These are phyloP conservation scores for Amphilophus citrinellus DNA, from an alignment of 2,113 vertebrate species.

Conservation along the genomic window DNA sequence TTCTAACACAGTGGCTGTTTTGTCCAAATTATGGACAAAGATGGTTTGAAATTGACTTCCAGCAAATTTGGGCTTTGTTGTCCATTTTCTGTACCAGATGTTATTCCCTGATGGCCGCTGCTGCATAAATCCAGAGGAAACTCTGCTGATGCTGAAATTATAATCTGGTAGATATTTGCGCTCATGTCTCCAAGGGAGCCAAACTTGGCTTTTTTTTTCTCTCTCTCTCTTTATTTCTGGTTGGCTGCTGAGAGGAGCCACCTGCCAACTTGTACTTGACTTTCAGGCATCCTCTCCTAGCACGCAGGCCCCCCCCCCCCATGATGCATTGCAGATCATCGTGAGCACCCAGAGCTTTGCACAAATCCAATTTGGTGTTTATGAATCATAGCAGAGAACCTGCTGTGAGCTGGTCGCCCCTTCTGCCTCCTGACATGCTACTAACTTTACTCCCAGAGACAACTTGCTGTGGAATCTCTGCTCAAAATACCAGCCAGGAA, in stretches of 20 bases:
- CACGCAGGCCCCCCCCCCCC: conserved; percentile 32
- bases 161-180: neutral
- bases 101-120: neutral
- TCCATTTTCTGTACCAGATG: neutral
- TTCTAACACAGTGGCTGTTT: too few relatives aligned
- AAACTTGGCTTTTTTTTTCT: neutral
- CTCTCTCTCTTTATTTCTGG: conserved; percentile 18
- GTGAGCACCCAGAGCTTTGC: conserved; percentile 52
- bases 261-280: conserved; percentile 27
- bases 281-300: conserved; percentile 33
- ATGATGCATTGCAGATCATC: conserved; percentile 63
- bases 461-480: conserved; percentile 5
- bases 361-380: conserved; percentile 56
- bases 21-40: too few relatives aligned
- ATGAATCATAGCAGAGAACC: conserved; percentile 60
- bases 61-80: neutral
- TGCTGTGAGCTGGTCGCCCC: conserved; percentile 31
- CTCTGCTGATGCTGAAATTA: neutral
- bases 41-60: neutral
- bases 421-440: conserved; percentile 48
- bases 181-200: neutral
- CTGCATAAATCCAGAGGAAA: conserved; percentile 31
- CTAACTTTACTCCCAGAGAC: conserved; percentile 57
- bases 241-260: conserved; percentile 5
- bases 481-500: conserved; percentile 59